Conservation (phyloP, 1,140 invertebrate species). For the Saccostrea echinata region DNA sequence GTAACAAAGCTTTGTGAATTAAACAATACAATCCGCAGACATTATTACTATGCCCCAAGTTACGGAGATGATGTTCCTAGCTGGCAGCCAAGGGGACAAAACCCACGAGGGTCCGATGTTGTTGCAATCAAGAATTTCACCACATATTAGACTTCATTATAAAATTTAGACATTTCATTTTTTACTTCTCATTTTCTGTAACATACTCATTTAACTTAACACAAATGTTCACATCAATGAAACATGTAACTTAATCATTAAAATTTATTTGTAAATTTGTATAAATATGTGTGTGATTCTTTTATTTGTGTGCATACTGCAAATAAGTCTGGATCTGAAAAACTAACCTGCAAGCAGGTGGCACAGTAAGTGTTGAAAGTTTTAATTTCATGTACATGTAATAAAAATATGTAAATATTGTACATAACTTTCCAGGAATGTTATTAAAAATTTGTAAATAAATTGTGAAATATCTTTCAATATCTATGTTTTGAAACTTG, state of each 20-base stretch:
- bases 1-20: slow-evolving; percentile 75
- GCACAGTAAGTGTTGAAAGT: not conserved
- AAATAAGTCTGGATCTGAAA: not conserved
- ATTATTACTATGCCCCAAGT: slow-evolving; percentile 78
- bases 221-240: not conserved
- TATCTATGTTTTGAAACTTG: not conserved
- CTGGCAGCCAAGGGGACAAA: slow-evolving; percentile 72
- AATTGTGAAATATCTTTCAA: not conserved
- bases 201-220: not conserved
- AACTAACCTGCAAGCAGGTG: not conserved
- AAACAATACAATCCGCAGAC: slow-evolving; percentile 67
- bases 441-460: not conserved
- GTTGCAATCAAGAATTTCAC: slow-evolving; percentile 54
- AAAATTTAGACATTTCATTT: not conserved
- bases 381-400: not conserved
- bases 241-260: not conserved
- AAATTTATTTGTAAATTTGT: too few relatives aligned
- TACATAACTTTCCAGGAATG: not conserved
- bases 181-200: not conserved
- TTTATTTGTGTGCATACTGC: too few relatives aligned
- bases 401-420: slow-evolving; percentile 1
- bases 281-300: too few relatives aligned
- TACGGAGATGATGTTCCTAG: slow-evolving; percentile 76
- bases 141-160: slow-evolving; percentile 48
- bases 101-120: slow-evolving; percentile 66